Conservation (phyloP, 1,140 invertebrate species). For the Mylabris phalerata region DNA sequence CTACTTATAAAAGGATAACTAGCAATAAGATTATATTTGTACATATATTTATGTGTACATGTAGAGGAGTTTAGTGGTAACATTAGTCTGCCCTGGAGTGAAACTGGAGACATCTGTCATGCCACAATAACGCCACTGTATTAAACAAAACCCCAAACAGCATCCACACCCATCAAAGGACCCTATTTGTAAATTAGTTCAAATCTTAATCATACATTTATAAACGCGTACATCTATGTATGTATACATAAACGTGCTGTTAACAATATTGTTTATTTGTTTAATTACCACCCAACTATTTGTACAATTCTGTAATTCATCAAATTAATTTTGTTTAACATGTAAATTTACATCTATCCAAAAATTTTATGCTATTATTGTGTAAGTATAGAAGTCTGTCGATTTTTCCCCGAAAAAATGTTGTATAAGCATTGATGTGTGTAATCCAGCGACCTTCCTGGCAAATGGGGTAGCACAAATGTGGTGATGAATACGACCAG, state of each 20-base stretch:
- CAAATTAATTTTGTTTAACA: too few species aligned
- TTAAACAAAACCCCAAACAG: constrained; percentile 16
- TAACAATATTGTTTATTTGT: constrained; percentile 6
- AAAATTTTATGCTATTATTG: too few species aligned
- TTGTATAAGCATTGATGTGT: constrained; percentile 1
- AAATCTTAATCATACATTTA: constrained; percentile 14
- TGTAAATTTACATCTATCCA: too few species aligned
- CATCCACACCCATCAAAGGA: constrained; percentile 14
- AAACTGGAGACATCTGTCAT: constrained; percentile 17
- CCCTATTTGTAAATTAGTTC: constrained; percentile 10
- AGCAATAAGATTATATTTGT: too few species aligned
- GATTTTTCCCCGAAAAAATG: too few species aligned
- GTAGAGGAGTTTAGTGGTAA: too few species aligned
- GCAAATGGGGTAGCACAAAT: constrained; percentile 29
- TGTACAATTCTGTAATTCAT: too few species aligned
- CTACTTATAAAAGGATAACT: too few species aligned
- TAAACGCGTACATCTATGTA: too few species aligned
- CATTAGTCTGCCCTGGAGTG: constrained; percentile 1
- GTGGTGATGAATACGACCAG: constrained; percentile 24
- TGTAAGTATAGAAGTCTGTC: too few species aligned
- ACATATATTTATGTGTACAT: too few species aligned
- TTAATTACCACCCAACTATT: neutral
- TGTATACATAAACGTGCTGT: neutral
- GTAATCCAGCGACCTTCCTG: constrained; percentile 12
- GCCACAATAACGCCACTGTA: constrained; percentile 15